Evolutionary conservation across 2,797 vertebrate genomes (phyloP), one percentile per base, ranked within the genome.

Genomic region (Enteromius viviparus): DNA sequence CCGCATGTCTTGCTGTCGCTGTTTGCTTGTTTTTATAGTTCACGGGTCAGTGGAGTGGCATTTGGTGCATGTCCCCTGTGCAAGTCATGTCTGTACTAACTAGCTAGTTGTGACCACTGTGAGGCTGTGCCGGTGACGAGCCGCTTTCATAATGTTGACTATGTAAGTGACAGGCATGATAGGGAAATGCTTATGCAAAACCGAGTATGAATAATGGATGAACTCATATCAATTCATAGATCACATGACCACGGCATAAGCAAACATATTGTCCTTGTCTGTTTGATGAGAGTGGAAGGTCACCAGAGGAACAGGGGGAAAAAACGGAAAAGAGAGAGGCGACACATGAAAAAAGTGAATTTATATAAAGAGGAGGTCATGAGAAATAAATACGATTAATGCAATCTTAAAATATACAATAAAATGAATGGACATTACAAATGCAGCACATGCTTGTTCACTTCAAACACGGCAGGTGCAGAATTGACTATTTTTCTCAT

Each of bases 81-180:
- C 87, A 90, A 90, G 78, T 87, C 86, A 78, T 84, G 90, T 90
- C 88, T 70, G 79, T 88, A 91, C 91, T 92, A 93, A 93, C 92
- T 91, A 93, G 92, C 92, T 92, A 92, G 81, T 91, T 92, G 93
- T 93, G 93, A 92, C 91, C 92, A 92, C 90, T 92, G 91, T 92
- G 91, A 91, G 84, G 87, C 89, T 69, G 85, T 8, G 89, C 92
- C 90, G 87, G 90, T 91, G 88, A 81, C 91, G 91, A 89, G 89
- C 89, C 87, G 89, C 91, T 94, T 93, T 93, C 90, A 92, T 94
- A 92, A 92, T 93, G 91, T 92, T 92, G 90, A 92, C 86, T 85
- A 90, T 92, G 90, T 94, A 91, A 92, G 90, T 91, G 89, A 91
- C 90, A 87, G 87, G 89, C 90, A 90, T 90, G 90, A 91, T 82